Conservation (phyloP, 2,888 invertebrate species). For the Formica aserva region DNA sequence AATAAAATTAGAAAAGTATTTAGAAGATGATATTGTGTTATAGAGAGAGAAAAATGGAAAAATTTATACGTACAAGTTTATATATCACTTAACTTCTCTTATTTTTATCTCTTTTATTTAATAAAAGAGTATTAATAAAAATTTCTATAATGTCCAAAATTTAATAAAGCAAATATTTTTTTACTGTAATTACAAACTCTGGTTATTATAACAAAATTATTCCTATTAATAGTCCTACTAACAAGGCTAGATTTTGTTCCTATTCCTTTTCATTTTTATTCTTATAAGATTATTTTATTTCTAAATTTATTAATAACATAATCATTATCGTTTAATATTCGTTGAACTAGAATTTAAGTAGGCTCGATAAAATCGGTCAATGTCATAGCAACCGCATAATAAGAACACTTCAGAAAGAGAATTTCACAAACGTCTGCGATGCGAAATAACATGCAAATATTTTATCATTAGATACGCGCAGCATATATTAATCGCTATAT, state of each 20-base stretch:
- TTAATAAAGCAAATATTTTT: not conserved
- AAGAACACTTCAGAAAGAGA: not conserved
- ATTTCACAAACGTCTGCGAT: not conserved
- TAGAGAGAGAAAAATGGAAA: too few species aligned
- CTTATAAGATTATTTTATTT: not conserved
- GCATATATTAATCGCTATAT: slow-evolving; percentile 72
- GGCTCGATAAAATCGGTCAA: not conserved
- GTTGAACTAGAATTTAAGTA: not conserved
- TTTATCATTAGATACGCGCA: slow-evolving; percentile 12
- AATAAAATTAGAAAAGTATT: not conserved
- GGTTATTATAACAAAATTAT: not conserved
- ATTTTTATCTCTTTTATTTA: not conserved
- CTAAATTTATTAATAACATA: not conserved
- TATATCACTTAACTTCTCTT: not conserved
- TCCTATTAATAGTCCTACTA: not conserved
- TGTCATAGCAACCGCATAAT: not conserved
- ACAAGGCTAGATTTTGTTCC: not conserved
- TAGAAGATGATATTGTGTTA: not conserved
- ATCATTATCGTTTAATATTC: not conserved
- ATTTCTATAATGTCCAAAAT: not conserved
- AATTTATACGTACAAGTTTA: not conserved
- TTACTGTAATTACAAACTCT: not conserved
- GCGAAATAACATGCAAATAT: slow-evolving; percentile 30
- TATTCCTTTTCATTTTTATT: not conserved
- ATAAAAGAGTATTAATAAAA: not conserved